Evolutionary conservation across 2,888 invertebrate genomes (phyloP).

Genomic region (Branchipolynoe longqiensis): DNA sequence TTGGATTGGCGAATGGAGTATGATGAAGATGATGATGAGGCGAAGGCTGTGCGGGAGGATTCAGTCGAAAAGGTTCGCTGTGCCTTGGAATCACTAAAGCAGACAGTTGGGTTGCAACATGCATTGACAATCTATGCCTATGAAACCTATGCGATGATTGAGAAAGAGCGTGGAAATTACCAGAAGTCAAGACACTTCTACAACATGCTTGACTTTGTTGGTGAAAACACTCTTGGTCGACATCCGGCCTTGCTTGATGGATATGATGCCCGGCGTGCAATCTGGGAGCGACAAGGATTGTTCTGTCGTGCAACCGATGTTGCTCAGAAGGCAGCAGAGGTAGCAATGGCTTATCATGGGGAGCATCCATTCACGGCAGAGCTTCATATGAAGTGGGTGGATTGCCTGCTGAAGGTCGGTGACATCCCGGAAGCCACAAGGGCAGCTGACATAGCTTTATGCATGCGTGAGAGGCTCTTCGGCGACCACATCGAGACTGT

Average conservation of each 20-base stretch:
- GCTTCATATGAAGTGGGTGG: conserved; percentile 59
- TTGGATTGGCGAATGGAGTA: conserved; percentile 46
- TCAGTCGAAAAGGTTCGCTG: conserved; percentile 47
- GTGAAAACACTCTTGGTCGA: conserved; percentile 61
- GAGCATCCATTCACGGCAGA: conserved; percentile 67
- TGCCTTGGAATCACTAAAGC: conserved; percentile 65
- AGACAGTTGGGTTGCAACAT: conserved; percentile 48
- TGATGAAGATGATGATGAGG: conserved; percentile 46
- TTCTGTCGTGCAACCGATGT: conserved; percentile 63
- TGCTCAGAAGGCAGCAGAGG: conserved; percentile 65
- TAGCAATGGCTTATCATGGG: conserved; percentile 60
- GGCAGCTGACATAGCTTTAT: conserved; percentile 60
- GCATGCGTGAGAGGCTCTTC: conserved; percentile 62
- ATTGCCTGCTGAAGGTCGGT: conserved; percentile 65
- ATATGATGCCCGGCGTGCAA: conserved; percentile 63
- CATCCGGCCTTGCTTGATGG: conserved; percentile 64
- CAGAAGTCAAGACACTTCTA: conserved; percentile 67
- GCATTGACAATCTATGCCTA: conserved; percentile 64
- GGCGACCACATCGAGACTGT: conserved; percentile 67
- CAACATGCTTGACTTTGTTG: conserved; percentile 66
- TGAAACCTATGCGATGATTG: conserved; percentile 66
- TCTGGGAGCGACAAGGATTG: conserved; percentile 66
- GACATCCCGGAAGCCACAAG: conserved; percentile 61
- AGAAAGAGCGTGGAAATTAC: conserved; percentile 61
- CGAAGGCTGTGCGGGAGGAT: not conserved